Percentiles rank a stretch among this genome's conserved stretches.
phyloP scores from a whole-genome alignment of 2,113 vertebrate genomes.

The Triplophysa dalaica region DNA sequence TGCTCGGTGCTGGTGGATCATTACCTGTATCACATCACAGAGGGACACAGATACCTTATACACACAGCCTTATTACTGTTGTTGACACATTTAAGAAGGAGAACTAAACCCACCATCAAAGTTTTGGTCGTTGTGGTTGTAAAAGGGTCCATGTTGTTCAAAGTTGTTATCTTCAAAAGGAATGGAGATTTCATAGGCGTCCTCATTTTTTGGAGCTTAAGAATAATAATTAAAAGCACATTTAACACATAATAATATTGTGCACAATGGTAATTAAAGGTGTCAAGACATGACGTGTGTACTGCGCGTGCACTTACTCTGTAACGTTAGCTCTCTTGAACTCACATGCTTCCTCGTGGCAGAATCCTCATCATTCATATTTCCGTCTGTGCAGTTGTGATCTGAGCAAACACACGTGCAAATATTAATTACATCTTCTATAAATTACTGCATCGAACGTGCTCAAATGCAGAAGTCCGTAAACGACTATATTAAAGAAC shows the following conservation, averaged over 20 bases:
- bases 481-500: neutral
- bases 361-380: conserved; percentile 67
- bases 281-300: no score
- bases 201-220: conserved; percentile 81
- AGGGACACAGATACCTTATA: conserved; percentile 2
- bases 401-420: neutral
- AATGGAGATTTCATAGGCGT: conserved; percentile 78
- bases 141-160: conserved; percentile 77
- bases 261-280: no score
- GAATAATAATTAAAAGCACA: neutral
- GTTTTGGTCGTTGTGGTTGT: conserved; percentile 74
- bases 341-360: conserved; percentile 67
- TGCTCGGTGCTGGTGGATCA: conserved; percentile 68
- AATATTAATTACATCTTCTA: neutral
- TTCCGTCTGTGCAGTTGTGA: conserved; percentile 55
- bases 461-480: neutral
- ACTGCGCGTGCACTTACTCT: conserved; percentile 61
- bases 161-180: conserved; percentile 81
- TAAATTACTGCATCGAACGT: neutral
- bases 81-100: no score
- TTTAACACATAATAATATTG: no score
- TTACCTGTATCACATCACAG: conserved; percentile 39
- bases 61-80: no score
- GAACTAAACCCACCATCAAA: conserved; percentile 75
- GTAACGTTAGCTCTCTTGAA: conserved; percentile 64